phyloP scores from a whole-genome alignment of 2,888 invertebrate species.

The Sinotaia quadrata region DNA sequence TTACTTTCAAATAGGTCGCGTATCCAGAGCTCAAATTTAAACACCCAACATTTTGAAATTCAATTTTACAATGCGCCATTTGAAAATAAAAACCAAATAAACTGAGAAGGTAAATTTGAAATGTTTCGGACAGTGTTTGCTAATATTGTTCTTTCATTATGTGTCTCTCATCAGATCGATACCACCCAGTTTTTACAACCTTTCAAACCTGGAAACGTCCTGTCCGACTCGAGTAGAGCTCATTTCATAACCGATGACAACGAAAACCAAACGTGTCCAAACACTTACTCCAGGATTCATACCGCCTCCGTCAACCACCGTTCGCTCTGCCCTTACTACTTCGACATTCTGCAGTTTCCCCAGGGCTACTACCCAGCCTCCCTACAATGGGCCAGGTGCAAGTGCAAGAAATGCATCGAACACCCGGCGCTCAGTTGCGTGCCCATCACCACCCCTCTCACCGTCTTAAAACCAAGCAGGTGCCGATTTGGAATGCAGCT shows the following conservation, averaged over 20 bases:
- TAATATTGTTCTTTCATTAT: no score
- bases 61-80: no score
- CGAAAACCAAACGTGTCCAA: conserved; percentile 15
- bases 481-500: conserved; percentile 12
- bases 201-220: no score
- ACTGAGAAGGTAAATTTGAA: no score
- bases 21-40: no score
- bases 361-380: conserved; percentile 19
- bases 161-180: no score
- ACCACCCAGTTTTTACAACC: no score
- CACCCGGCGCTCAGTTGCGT: conserved; percentile 13
- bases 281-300: background rate
- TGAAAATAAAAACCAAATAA: no score
- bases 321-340: conserved; percentile 20
- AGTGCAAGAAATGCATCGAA: conserved; percentile 12
- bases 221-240: no score
- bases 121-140: no score
- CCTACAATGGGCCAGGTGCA: conserved; percentile 15
- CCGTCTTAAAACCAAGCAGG: conserved; percentile 11
- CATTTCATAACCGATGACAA: background rate
- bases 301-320: conserved; percentile 4
- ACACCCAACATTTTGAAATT: no score
- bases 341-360: conserved; percentile 3
- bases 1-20: no score
- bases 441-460: background rate